Conservation (phyloP, 2,888 invertebrate genomes). For the Drosophila ustulata region DNA sequence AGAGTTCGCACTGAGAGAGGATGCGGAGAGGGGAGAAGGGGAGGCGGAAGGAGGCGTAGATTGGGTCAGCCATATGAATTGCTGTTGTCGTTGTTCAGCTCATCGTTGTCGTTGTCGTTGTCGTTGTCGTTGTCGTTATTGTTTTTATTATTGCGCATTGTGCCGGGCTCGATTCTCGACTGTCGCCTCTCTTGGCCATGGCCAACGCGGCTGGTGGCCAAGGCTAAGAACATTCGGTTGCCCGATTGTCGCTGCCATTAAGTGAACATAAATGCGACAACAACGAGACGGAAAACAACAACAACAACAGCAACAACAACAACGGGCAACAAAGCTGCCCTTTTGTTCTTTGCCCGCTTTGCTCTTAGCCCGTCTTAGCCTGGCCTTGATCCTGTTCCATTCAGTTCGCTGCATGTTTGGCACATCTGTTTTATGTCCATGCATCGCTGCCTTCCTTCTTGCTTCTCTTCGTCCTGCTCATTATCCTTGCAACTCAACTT, state of each 20-base stretch:
- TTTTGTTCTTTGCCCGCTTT: not conserved
- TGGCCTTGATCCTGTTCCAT: slow-evolving; percentile 27
- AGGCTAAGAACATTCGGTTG: slow-evolving; percentile 69
- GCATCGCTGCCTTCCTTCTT: not conserved
- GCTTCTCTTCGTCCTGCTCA: not conserved
- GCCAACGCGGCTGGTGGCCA: slow-evolving; percentile 42
- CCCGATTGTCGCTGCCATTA: slow-evolving; percentile 76
- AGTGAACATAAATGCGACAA: slow-evolving; percentile 69
- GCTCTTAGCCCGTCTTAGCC: not conserved
- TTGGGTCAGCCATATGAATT: slow-evolving; percentile 21
- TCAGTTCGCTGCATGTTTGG: slow-evolving; percentile 32
- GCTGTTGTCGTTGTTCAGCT: slow-evolving; percentile 18
- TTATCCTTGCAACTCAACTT: not conserved
- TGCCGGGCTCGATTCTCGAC: slow-evolving; percentile 19
- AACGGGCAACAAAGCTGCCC: slow-evolving; percentile 18
- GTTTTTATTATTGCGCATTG: slow-evolving; percentile 70
- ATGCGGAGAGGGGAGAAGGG: not conserved
- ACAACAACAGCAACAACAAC: slow-evolving; percentile 25
- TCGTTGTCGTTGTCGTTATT: slow-evolving; percentile 54
- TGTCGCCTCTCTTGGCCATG: slow-evolving; percentile 1
- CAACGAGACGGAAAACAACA: slow-evolving; percentile 37
- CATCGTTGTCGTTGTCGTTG: slow-evolving; percentile 37
- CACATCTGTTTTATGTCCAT: slow-evolving; percentile 5
- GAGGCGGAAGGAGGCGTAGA: not conserved
- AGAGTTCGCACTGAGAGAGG: slow-evolving; percentile 33